Evolutionary conservation across 1,140 invertebrate genomes (phyloP).

Genomic region (Bombus vancouverensis): DNA sequence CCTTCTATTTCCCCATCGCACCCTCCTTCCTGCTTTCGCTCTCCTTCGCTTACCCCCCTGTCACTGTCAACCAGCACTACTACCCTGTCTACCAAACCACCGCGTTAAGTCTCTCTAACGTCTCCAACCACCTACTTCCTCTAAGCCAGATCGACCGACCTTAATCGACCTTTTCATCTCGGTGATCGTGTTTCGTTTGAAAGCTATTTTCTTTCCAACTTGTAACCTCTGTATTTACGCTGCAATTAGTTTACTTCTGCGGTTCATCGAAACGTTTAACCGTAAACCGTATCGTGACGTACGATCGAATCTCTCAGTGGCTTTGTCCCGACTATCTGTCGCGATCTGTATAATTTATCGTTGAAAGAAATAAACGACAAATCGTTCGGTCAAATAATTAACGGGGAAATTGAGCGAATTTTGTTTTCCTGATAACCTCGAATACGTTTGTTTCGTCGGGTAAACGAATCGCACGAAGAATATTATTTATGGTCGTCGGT

Average conservation of each 20-base stretch:
- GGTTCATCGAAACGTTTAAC: not conserved
- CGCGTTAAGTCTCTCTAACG: constrained; percentile 63
- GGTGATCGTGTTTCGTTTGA: constrained; percentile 48
- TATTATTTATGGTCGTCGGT: too few species aligned
- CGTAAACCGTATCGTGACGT: not conserved
- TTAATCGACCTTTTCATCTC: constrained; percentile 68
- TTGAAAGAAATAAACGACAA: too few species aligned
- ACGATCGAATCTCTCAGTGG: not conserved
- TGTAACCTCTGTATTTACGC: not conserved
- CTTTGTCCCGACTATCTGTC: not conserved
- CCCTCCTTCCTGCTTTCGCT: constrained; percentile 29
- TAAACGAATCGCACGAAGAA: too few species aligned
- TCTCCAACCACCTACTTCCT: constrained; percentile 46
- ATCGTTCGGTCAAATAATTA: not conserved
- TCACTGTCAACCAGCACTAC: constrained; percentile 36
- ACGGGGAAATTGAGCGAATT: not conserved
- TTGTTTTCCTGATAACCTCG: too few species aligned
- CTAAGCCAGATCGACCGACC: constrained; percentile 67
- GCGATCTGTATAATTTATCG: too few species aligned
- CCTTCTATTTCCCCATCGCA: constrained; percentile 29
- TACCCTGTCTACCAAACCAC: constrained; percentile 37
- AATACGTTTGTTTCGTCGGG: too few species aligned
- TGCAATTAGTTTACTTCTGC: not conserved
- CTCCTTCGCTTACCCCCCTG: constrained; percentile 39
- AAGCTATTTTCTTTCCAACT: constrained; percentile 2